Evolutionary conservation across 35 echinoderm and acorn worm genomes (phyloP).

Genomic region (Stichopus chloronotus): DNA sequence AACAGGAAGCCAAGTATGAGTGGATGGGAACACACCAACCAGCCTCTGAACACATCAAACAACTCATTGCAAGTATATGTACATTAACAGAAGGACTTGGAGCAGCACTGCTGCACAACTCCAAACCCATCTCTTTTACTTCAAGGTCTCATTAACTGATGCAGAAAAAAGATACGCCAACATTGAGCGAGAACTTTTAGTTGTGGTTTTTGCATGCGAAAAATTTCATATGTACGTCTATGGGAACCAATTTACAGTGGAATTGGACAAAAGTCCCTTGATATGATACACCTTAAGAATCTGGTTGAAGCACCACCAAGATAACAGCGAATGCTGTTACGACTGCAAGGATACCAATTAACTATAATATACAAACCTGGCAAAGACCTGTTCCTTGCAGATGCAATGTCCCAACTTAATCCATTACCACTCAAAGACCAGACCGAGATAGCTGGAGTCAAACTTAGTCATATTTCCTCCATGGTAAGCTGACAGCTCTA

Average conservation of each 20-base stretch:
- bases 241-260: conserved; percentile 71
- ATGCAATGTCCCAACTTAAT: neutral
- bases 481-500: neutral
- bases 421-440: conserved; percentile 41
- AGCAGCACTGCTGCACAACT: conserved; percentile 31
- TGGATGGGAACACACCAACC: conserved; percentile 4
- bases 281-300: conserved; percentile 70
- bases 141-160: conserved; percentile 20
- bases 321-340: conserved; percentile 59
- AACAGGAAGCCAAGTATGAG: neutral
- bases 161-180: conserved; percentile 64
- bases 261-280: conserved; percentile 70
- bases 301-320: conserved; percentile 66
- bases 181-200: conserved; percentile 65
- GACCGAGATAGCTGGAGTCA: neutral
- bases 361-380: neutral
- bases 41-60: conserved; percentile 37
- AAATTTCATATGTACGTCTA: conserved; percentile 69
- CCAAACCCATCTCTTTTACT: neutral
- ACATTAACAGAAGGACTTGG: conserved; percentile 41
- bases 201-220: conserved; percentile 69
- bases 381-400: neutral
- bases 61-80: conserved; percentile 65
- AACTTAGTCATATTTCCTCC: conserved; percentile 3
- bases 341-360: neutral